Percentiles rank a stretch among this genome's conserved stretches.
Evolutionary conservation across 2,797 vertebrate species (phyloP).

Genomic region (Molossus alvarezi): DNA sequence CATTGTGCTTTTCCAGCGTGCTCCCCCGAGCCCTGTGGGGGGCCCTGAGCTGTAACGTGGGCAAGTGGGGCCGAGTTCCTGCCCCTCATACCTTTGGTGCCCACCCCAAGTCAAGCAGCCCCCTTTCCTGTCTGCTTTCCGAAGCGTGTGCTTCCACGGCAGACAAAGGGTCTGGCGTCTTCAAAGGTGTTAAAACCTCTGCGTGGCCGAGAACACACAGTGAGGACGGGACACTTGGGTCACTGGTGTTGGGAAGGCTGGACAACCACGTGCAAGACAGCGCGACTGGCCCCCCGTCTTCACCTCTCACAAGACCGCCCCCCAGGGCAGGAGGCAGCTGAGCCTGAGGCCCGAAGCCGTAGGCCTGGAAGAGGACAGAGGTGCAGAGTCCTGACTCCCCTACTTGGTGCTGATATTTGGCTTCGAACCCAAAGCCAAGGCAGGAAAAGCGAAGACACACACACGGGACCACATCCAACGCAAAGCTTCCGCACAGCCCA

Average conservation of each 20-base stretch:
- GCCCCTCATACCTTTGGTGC: background rate
- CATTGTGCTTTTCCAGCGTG: accelerated
- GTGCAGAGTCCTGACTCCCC: background rate
- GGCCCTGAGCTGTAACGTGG: background rate
- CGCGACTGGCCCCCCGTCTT: background rate
- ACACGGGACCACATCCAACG: background rate
- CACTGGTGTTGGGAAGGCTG: background rate
- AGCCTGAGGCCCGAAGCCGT: background rate
- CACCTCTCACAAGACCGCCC: too few relatives aligned
- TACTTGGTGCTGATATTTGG: background rate
- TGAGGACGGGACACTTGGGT: background rate
- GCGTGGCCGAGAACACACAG: background rate
- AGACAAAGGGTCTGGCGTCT: background rate
- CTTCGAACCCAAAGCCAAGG: background rate
- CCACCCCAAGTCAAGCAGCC: background rate
- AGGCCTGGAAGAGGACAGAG: too few relatives aligned
- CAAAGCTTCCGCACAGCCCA: background rate
- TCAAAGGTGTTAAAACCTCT: background rate
- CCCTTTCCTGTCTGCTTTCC: background rate
- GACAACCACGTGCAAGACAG: background rate
- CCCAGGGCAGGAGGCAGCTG: too few relatives aligned
- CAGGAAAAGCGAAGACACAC: background rate
- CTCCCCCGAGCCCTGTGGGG: background rate
- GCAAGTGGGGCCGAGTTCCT: background rate
- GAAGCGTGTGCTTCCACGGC: background rate